Percentiles rank a stretch among this genome's conserved stretches.
Evolutionary conservation across 2,888 invertebrate species (phyloP).

Genomic region (Euphydryas editha): DNA sequence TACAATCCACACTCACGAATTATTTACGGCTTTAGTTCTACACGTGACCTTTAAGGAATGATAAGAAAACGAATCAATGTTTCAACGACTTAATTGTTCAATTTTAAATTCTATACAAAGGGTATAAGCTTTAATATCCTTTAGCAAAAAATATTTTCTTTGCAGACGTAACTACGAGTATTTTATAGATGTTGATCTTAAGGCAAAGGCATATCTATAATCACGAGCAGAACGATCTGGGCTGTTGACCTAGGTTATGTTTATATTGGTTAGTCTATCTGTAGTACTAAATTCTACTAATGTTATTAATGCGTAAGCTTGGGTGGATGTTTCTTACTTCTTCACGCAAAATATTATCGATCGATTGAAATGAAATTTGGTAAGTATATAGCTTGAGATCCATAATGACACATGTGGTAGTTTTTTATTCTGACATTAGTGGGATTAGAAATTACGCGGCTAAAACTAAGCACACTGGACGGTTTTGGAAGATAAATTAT

Average conservation of each 20-base stretch:
- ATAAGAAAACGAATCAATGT: not conserved
- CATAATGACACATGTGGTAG: too few relatives aligned
- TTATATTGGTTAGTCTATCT: constrained; percentile 15
- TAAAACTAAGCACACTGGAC: too few relatives aligned
- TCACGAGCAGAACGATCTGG: constrained; percentile 17
- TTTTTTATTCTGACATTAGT: too few relatives aligned
- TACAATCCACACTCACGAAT: too few relatives aligned
- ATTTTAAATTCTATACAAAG: not conserved
- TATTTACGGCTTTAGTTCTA: too few relatives aligned
- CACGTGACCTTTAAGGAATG: not conserved
- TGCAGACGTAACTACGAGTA: constrained; percentile 4
- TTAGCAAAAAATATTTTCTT: not conserved
- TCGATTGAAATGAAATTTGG: too few relatives aligned
- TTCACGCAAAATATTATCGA: too few relatives aligned
- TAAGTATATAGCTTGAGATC: too few relatives aligned
- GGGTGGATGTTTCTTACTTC: too few relatives aligned
- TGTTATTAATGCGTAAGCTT: too few relatives aligned
- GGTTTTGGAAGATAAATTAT: too few relatives aligned
- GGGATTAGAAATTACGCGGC: too few relatives aligned
- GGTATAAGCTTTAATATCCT: not conserved
- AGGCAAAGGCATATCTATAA: constrained; percentile 1
- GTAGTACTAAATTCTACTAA: constrained; percentile 16
- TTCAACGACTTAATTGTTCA: not conserved
- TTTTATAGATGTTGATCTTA: constrained; percentile 18
- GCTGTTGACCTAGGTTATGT: constrained; percentile 33